Conservation (phyloP, 2,113 vertebrate genomes). For the Sinocyclocheilus anophthalmus region DNA sequence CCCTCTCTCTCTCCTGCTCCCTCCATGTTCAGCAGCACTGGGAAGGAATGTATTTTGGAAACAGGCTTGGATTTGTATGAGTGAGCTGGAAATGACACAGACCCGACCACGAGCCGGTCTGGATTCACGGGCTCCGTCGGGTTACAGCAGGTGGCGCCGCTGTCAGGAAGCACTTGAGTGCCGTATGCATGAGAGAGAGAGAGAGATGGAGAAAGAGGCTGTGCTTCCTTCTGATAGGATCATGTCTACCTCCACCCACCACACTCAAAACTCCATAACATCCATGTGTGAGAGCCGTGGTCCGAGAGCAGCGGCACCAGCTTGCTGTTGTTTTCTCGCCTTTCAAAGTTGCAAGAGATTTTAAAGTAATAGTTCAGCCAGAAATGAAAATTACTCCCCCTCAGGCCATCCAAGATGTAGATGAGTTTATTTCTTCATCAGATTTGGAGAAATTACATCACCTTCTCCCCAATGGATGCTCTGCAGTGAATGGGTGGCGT, state of each 20-base stretch:
- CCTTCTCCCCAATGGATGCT: neutral
- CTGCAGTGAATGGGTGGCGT: neutral
- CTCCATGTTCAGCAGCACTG: neutral
- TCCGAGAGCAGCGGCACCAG: neutral
- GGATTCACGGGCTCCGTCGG: neutral
- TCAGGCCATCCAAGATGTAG: no score
- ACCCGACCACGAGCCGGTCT: neutral
- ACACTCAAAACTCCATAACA: neutral
- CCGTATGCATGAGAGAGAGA: neutral
- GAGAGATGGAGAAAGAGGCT: slow-evolving; percentile 19
- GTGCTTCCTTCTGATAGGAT: slow-evolving; percentile 46
- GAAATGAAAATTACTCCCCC: no score
- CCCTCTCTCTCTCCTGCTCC: neutral
- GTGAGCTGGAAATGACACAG: neutral
- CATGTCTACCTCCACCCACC: slow-evolving; percentile 10
- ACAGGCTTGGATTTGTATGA: slow-evolving; percentile 1
- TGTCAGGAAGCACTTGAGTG: neutral
- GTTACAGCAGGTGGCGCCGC: neutral
- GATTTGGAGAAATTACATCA: neutral
- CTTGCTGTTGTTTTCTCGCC: neutral
- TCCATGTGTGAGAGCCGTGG: no score
- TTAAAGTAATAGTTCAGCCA: neutral
- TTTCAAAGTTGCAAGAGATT: no score
- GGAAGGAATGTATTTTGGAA: slow-evolving; percentile 28
- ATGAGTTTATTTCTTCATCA: neutral